Evolutionary conservation across 2,113 vertebrate genomes (phyloP).

Genomic region (Oryzias melastigma): DNA sequence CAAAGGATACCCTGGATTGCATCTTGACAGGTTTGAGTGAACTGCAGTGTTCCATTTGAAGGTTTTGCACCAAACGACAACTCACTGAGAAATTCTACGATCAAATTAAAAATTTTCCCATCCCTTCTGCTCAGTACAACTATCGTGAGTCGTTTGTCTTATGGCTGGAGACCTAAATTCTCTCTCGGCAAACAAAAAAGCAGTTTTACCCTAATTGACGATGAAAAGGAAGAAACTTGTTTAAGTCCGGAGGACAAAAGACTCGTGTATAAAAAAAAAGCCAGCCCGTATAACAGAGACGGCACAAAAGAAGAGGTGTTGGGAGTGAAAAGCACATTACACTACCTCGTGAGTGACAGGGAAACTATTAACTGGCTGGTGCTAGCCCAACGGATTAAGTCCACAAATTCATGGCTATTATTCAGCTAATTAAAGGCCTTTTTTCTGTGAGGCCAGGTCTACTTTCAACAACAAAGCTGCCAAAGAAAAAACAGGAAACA

Average conservation of each 20-base stretch:
- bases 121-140: slow-evolving; percentile 45
- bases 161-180: slow-evolving; percentile 34
- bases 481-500: slow-evolving; percentile 71
- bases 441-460: slow-evolving; percentile 73
- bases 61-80: slow-evolving; percentile 67
- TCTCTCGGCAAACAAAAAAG: slow-evolving; percentile 31
- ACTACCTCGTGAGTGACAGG: slow-evolving; percentile 78
- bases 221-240: slow-evolving; percentile 43
- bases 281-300: slow-evolving; percentile 26
- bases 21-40: slow-evolving; percentile 65
- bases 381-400: slow-evolving; percentile 77
- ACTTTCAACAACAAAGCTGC: slow-evolving; percentile 69
- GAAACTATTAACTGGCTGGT: slow-evolving; percentile 77
- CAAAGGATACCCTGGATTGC: slow-evolving; percentile 67
- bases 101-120: slow-evolving; percentile 72
- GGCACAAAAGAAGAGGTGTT: slow-evolving; percentile 67
- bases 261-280: slow-evolving; percentile 44
- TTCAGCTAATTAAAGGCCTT: slow-evolving; percentile 77
- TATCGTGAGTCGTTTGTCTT: slow-evolving; percentile 46
- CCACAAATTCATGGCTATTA: slow-evolving; percentile 80
- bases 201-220: slow-evolving; percentile 67
- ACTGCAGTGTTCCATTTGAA: slow-evolving; percentile 48
- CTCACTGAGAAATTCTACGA: slow-evolving; percentile 60
- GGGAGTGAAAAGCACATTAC: slow-evolving; percentile 73
- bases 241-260: slow-evolving; percentile 50